These are phyloP conservation scores for Drosophila tropicalis DNA, from an alignment of 1,140 invertebrate genomes.

Conservation along the genomic window DNA sequence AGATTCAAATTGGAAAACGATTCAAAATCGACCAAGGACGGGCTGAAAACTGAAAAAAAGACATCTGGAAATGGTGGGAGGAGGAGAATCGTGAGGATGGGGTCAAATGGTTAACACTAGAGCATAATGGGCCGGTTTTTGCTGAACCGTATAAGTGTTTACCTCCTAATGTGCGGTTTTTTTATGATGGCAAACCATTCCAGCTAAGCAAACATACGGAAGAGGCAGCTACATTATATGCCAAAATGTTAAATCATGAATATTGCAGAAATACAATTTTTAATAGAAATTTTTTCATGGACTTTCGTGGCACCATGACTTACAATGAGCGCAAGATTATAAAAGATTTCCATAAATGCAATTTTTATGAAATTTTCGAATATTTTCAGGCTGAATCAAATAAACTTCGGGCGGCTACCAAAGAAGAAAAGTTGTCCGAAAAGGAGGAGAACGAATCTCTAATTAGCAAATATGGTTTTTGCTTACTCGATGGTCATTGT, in stretches of 20 bases:
- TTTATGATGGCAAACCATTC: conserved; percentile 96
- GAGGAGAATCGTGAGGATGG: conserved; percentile 96
- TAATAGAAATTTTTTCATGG: conserved; percentile 98
- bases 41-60: conserved; percentile 89
- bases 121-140: conserved; percentile 99
- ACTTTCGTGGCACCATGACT: conserved; percentile 96
- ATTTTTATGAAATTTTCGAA: conserved; percentile 95
- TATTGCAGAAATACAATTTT: conserved; percentile 98
- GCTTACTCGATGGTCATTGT: conserved; percentile 98
- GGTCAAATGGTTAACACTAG: conserved; percentile 97
- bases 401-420: conserved; percentile 94
- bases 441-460: conserved; percentile 97
- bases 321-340: conserved; percentile 91
- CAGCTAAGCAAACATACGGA: conserved; percentile 92
- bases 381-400: conserved; percentile 94
- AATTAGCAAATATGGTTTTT: conserved; percentile 96
- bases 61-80: conserved; percentile 99
- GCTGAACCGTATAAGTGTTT: conserved; percentile 96
- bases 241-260: conserved; percentile 99
- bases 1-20: conserved; percentile 81
- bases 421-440: conserved; percentile 92
- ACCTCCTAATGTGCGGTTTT: conserved; percentile 95
- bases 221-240: conserved; percentile 99
- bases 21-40: conserved; percentile 85
- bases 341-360: conserved; percentile 95